A percentile compares a stretch with the other conserved stretches of the same genome.
Evolutionary conservation across 2,888 invertebrate genomes (phyloP).

Genomic region (Lochmaea crataegi): DNA sequence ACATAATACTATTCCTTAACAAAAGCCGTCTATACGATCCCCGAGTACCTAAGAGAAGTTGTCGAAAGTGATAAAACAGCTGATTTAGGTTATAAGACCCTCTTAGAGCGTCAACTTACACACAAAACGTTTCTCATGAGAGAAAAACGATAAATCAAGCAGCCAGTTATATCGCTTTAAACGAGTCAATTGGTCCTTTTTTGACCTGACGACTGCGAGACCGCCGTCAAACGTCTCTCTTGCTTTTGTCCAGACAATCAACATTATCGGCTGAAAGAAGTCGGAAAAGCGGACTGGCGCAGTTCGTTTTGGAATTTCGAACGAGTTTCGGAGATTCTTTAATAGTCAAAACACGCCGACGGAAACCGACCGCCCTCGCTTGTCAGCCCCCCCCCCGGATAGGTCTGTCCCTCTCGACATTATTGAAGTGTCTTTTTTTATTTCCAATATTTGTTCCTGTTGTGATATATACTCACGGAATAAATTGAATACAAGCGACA

Average conservation of each 20-base stretch:
- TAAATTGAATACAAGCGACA: not conserved
- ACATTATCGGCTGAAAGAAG: slow-evolving; percentile 48
- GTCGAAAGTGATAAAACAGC: slow-evolving; percentile 33
- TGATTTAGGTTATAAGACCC: slow-evolving; percentile 37
- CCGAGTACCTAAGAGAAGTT: slow-evolving; percentile 13
- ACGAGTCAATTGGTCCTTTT: slow-evolving; percentile 49
- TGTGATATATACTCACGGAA: not conserved
- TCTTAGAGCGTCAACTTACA: slow-evolving; percentile 30
- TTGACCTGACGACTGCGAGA: slow-evolving; percentile 45
- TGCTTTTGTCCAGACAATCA: slow-evolving; percentile 56
- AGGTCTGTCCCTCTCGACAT: slow-evolving; percentile 21
- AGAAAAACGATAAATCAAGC: slow-evolving; percentile 45
- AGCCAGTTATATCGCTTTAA: slow-evolving; percentile 47
- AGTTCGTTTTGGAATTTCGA: slow-evolving; percentile 36
- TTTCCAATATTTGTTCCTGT: slow-evolving; percentile 13
- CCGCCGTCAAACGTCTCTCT: slow-evolving; percentile 48
- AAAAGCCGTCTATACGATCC: slow-evolving; percentile 16
- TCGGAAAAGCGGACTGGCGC: slow-evolving; percentile 34
- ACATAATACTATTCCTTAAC: slow-evolving; percentile 27
- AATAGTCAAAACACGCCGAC: slow-evolving; percentile 45
- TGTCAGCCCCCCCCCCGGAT: slow-evolving; percentile 27
- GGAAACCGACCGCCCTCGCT: slow-evolving; percentile 28
- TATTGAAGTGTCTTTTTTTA: slow-evolving; percentile 10
- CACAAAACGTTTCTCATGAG: slow-evolving; percentile 37
- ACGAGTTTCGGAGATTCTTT: slow-evolving; percentile 39